These are phyloP conservation scores for Characodon lateralis DNA, from an alignment of 2,797 vertebrate species.

Conservation along the genomic window DNA sequence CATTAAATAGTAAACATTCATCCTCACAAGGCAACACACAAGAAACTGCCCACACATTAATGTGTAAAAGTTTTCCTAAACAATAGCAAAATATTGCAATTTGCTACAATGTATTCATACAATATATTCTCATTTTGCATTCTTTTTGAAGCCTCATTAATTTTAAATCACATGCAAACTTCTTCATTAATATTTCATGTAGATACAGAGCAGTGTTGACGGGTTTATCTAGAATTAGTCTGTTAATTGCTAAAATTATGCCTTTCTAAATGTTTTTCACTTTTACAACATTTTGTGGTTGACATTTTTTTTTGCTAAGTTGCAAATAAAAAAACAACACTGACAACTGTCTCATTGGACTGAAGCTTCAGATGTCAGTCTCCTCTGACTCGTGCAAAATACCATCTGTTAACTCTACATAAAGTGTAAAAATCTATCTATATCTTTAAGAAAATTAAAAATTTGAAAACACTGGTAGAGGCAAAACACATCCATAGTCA, in stretches of 20 bases:
- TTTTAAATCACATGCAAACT: constrained; percentile 5
- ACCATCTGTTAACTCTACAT: constrained; percentile 14
- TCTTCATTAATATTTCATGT: neutral
- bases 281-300: constrained; percentile 23
- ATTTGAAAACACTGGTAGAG: neutral
- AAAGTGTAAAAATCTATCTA: constrained; percentile 17
- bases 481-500: constrained; percentile 8
- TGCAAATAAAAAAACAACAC: constrained; percentile 30
- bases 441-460: constrained; percentile 10
- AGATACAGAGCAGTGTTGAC: neutral
- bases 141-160: constrained; percentile 1
- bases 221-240: neutral
- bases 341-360: constrained; percentile 49
- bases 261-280: constrained; percentile 24
- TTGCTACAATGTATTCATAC: neutral
- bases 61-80: neutral
- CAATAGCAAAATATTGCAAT: neutral
- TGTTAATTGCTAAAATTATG: constrained; percentile 17
- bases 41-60: neutral
- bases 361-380: constrained; percentile 44
- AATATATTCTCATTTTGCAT: constrained; percentile 6
- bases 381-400: constrained; percentile 33
- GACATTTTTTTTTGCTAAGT: constrained; percentile 15
- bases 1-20: neutral
- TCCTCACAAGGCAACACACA: neutral